phyloP scores from a whole-genome alignment of 1,140 invertebrate genomes.

The Saccostrea echinata region DNA sequence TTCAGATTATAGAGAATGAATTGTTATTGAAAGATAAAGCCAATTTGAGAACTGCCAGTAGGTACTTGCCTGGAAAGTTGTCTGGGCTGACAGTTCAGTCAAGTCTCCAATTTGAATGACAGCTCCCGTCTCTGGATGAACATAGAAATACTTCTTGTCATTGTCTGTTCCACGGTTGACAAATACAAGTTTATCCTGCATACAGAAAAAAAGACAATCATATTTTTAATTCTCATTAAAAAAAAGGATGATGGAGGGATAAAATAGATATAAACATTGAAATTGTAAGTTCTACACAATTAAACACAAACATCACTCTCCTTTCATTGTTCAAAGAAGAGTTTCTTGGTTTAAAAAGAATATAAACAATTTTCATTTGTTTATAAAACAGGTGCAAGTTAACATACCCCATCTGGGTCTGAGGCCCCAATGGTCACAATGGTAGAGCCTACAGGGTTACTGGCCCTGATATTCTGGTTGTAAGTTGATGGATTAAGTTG shows the following conservation, averaged over 20 bases:
- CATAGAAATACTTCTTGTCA: conserved; percentile 67
- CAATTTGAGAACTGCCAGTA: no score
- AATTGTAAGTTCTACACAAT: no score
- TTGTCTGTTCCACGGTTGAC: conserved; percentile 51
- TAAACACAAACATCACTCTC: no score
- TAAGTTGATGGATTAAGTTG: conserved; percentile 90
- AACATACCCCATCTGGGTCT: conserved; percentile 71
- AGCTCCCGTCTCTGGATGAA: conserved; percentile 66
- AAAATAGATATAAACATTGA: no score
- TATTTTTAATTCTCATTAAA: no score
- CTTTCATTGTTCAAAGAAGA: no score
- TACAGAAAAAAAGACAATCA: not conserved
- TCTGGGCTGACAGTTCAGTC: not conserved
- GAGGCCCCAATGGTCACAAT: conserved; percentile 65
- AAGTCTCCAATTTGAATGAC: conserved; percentile 53
- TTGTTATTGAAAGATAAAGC: no score
- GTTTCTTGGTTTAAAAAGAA: no score
- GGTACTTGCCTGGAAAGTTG: not conserved
- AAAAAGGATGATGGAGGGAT: no score
- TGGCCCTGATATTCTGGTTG: conserved; percentile 83
- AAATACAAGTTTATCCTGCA: conserved; percentile 64
- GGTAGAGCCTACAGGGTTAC: conserved; percentile 55
- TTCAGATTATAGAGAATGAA: no score
- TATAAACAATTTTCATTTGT: no score
- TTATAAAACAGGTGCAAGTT: not conserved